Base-by-base conservation (phyloP, 2,797 vertebrate species). In the Cuniculus paca region DNA sequence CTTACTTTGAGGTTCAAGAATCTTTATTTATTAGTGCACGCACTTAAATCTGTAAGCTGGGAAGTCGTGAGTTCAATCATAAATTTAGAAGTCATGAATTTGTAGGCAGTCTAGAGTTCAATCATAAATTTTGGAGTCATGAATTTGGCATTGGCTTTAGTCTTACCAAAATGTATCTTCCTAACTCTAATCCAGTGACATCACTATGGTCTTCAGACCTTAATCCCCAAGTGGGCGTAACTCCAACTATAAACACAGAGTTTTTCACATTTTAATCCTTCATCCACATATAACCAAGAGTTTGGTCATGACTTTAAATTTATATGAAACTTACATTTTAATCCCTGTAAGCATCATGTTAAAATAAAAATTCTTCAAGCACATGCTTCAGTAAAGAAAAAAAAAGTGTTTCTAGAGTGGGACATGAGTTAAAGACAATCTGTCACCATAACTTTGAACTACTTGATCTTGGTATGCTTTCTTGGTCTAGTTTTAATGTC, bases 71-170 rank as follows among this genome's bases (percentile, higher is more conserved):
- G 96, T 87, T 97, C 78, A 45, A 95, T 95, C 96, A 92, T 97
- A 98, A 97, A 97, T 97, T 97, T 96, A 26, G 94, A 56, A 97
- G 95, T 86, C 93, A 96, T 94, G 95, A 97, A 88, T 95, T 97
- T 97, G 86, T 92, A 96, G 95, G 91, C 95, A 97, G 94, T 91
- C 89, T 97, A 90, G 94, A 97, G 97, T 96, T 94, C 86, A 90
- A 94, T 87, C 91, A 97, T 98, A 98, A 98, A 98, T 98, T 97
- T 84, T 31, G 45, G 85, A 95, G 97, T 98, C 95, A 97, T 94
- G 96, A 84, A 94, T 93, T 95, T 98, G 97, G 97, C 97, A 95
- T 87, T 39, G 36, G 52, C 92, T 97, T 95, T 90, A 97, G 82
- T 95, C 75, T 96, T 96, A 88, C 97, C 97, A 97, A 98, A 98